Evolutionary conservation across 2,113 vertebrate genomes (phyloP).

Genomic region (Polypterus senegalus): DNA sequence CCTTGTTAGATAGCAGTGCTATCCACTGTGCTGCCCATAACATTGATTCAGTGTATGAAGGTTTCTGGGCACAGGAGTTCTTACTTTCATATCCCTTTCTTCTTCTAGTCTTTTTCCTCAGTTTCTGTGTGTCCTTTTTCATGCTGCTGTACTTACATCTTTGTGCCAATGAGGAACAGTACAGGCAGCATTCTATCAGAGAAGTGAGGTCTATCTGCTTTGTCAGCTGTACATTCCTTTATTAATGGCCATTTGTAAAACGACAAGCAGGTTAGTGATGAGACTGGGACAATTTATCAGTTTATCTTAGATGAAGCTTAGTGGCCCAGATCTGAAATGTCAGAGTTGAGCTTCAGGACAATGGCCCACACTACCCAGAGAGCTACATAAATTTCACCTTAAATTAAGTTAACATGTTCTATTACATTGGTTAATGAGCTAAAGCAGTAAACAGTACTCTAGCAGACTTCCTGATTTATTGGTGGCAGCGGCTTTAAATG

Average conservation of each 20-base stretch:
- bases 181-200: conserved; percentile 15
- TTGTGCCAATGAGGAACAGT: no score
- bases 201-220: conserved; percentile 24
- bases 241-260: conserved; percentile 40
- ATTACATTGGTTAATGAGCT: conserved; percentile 50
- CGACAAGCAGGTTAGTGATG: conserved; percentile 37
- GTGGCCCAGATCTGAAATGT: conserved; percentile 29
- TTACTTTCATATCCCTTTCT: no score
- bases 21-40: no score
- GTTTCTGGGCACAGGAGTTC: no score
- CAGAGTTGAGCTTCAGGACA: conserved; percentile 31
- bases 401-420: conserved; percentile 53
- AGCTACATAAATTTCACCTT: conserved; percentile 41
- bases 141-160: no score
- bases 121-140: no score
- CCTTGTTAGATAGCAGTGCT: no score
- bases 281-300: conserved; percentile 39
- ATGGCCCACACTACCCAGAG: conserved; percentile 20
- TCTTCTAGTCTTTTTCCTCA: no score
- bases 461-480: conserved; percentile 36
- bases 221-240: conserved; percentile 37
- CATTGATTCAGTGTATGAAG: no score
- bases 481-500: conserved; percentile 31
- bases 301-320: conserved; percentile 37
- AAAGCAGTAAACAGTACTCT: conserved; percentile 40